Base-by-base conservation (phyloP, 2,888 invertebrate species). In the Sisyra nigra region DNA sequence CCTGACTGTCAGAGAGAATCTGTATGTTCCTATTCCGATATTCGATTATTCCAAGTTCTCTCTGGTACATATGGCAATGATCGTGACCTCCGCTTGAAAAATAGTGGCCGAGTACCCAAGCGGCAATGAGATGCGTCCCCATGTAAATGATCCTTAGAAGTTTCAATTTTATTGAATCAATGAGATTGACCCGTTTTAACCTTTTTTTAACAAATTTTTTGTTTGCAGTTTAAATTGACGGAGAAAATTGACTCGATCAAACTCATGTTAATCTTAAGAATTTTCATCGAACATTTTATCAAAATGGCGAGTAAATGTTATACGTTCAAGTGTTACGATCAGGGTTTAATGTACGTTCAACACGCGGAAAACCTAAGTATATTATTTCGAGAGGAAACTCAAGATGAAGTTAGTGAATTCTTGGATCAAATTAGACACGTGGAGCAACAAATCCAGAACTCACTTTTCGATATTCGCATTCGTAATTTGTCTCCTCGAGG, bases 281-380 rank as follows among this genome's bases (percentile, higher is more conserved):
- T 80, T 53, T 80, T 86, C 51, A 73, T 83, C 40, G 66, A 73
- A 13, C 81, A 83, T 53, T 78, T 82, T 51, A 69, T 84, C 30
- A 68, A 72, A 41, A 80, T 85, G 69, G 74, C 80, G 1, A 68
- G 73, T 42, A 70, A 68, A 40, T 76, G 79, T 48, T 69, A 72
- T 11, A 68, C 70, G 47, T 74, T 77, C 47, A 68, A 72, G 9
- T 71, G 76, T 0, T 62, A 67, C 14, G 63, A 68, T 44, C 75
- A 80, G 53, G 76, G 78, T 6, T 61, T 71, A 2, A 69, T 78
- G 45, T 84, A 81, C 53, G 61, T 85, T 32, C 72, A 78, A 46
- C 85, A 86, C 53, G 75, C 80, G 1, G 70, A 72, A 47, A 68
- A 80, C 41, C 62, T 87, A 2, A 70, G 75, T 32, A 68, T 66